A percentile compares a stretch with the other conserved stretches of the same genome.
Conservation (phyloP, 2,113 vertebrate genomes). For the Neoarius graeffei region DNA sequence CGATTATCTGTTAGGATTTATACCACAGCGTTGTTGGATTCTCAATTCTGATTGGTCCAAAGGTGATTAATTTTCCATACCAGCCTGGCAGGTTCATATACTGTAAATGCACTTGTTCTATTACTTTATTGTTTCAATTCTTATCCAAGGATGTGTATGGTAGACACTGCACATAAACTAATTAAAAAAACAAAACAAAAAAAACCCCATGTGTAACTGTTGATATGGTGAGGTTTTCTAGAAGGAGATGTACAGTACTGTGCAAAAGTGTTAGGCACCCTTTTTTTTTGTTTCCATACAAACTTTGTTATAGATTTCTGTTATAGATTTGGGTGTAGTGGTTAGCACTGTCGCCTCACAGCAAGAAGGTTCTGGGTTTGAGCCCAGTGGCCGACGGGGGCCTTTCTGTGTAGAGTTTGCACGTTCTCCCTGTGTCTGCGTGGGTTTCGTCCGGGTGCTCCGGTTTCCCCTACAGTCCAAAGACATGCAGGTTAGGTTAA, state of each 20-base stretch:
- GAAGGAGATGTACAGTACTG: neutral
- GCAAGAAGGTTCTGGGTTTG: too few relatives aligned
- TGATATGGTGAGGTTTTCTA: neutral
- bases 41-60: neutral
- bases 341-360: too few relatives aligned
- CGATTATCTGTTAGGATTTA: neutral
- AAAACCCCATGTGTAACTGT: neutral
- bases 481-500: too few relatives aligned
- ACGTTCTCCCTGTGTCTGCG: too few relatives aligned
- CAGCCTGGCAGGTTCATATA: neutral
- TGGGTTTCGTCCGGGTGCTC: too few relatives aligned
- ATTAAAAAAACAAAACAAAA: neutral
- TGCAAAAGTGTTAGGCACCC: too few relatives aligned
- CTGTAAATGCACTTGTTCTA: neutral
- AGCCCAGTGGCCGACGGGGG: too few relatives aligned
- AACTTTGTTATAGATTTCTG: too few relatives aligned
- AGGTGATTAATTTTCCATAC: neutral
- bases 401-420: too few relatives aligned
- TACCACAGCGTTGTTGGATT: slow-evolving; percentile 3
- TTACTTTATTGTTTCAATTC: neutral
- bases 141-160: neutral
- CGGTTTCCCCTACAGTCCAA: too few relatives aligned
- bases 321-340: too few relatives aligned
- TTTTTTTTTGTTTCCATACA: too few relatives aligned
- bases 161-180: neutral